Base-by-base conservation (phyloP, 2,113 vertebrate species). In the Suncus etruscus region DNA sequence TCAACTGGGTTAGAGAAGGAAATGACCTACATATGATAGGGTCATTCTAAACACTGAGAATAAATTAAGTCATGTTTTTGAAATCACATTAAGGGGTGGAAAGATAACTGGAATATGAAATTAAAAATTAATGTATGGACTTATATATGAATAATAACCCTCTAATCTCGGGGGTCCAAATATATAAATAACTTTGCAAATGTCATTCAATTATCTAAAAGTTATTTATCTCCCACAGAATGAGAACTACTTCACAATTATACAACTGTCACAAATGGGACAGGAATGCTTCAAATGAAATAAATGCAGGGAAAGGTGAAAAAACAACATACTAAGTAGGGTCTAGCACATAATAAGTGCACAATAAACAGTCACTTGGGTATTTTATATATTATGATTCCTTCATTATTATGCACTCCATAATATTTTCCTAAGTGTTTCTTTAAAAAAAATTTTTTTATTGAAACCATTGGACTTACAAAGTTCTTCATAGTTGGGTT, bases 161-260 rank as follows among this genome's bases (percentile, higher is more conserved):
- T 87, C n/a, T 90, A n/a, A 65, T 81, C 27, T 89, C 61, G 75
- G 73, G 68, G 11, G 88, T 22, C 18, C 58, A 87, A 86, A 92
- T 68, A 93, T 72, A 74, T 89, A 83, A 80, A 20, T 66, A 90
- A 73, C 27, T 86, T 88, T 78, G 27, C 50, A 22, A 72, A 18
- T 24, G 15, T 82, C 61, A 75, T 79, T 75, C 45, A 61, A 47
- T 58, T 76, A 66, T 4, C n/a, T 45, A 83, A 78, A 68, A 88
- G 58, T 4, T 90, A 32, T 63, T 91, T 24, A 65, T 31, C 39
- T 84, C 69, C 68, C 32, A 83, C 2, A 31, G 48, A 91, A 83
- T 54, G 14, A 45, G 31, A 61, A 31, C 9, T 68, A 20, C 20
- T 61, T 31, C 65, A 14, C 29, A 74, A 75, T 15, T 16, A 84